Percentiles rank a stretch among this genome's conserved stretches.
Evolutionary conservation across 2,797 vertebrate species (phyloP).

Genomic region (Pachyuromys duprasi): DNA sequence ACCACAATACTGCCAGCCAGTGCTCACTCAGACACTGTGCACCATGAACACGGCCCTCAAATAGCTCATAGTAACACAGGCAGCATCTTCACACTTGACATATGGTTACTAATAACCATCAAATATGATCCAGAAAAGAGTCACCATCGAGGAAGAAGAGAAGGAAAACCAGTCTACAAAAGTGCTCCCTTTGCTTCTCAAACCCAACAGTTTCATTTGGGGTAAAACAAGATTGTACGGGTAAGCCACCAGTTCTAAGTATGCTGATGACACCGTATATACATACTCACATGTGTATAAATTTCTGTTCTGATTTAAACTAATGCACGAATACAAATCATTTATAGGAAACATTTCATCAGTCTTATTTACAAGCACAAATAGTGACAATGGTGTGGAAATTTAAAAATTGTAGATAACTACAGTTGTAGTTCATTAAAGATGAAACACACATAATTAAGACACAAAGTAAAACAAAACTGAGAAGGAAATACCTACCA

Average conservation of each 20-base stretch:
- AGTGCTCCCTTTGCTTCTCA: conserved; percentile 82
- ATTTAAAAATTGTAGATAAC: conserved; percentile 77
- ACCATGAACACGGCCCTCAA: conserved; percentile 54
- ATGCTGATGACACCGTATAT: conserved; percentile 74
- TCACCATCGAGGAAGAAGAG: conserved; percentile 65
- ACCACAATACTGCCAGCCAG: conserved; percentile 80
- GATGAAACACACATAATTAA: conserved; percentile 64
- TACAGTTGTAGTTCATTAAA: conserved; percentile 70
- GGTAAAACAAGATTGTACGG: conserved; percentile 77
- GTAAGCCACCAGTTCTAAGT: conserved; percentile 80
- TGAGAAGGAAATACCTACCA: conserved; percentile 75
- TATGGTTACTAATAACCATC: conserved; percentile 74
- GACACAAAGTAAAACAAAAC: conserved; percentile 63
- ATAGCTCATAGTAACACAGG: conserved; percentile 73
- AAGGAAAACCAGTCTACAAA: conserved; percentile 79
- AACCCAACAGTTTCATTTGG: conserved; percentile 72
- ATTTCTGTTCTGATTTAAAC: conserved; percentile 80
- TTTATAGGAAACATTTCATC: conserved; percentile 84
- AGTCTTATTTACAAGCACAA: conserved; percentile 83
- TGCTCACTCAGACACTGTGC: conserved; percentile 70
- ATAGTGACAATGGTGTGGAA: conserved; percentile 77
- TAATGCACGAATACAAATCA: conserved; percentile 80
- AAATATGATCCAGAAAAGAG: conserved; percentile 70
- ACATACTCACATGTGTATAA: conserved; percentile 70
- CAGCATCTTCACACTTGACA: conserved; percentile 66